These are phyloP conservation scores for Polydesmus complanatus DNA, from an alignment of 2,888 invertebrate species.

Conservation along the genomic window DNA sequence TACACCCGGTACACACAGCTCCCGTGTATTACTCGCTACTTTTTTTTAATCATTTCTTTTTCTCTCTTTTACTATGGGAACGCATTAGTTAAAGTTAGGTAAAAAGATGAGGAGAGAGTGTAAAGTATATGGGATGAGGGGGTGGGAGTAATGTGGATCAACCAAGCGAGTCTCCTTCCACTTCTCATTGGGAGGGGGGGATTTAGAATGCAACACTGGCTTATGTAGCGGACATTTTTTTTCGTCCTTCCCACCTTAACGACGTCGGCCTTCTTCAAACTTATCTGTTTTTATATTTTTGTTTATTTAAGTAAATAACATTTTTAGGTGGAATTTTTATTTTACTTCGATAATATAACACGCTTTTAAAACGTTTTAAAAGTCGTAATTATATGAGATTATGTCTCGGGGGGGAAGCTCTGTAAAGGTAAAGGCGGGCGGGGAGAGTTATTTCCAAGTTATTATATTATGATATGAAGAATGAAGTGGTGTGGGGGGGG, in stretches of 20 bases:
- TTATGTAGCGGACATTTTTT: neutral
- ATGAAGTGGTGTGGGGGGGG: too few species aligned
- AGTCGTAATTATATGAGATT: neutral
- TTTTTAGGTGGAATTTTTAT: too few species aligned
- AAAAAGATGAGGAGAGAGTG: neutral
- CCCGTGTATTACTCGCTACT: neutral
- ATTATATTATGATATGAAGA: too few species aligned
- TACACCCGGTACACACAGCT: neutral
- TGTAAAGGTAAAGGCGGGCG: too few species aligned
- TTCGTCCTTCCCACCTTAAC: neutral
- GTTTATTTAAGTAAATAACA: too few species aligned
- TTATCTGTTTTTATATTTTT: too few species aligned
- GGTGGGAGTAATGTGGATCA: neutral
- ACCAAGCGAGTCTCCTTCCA: slow-evolving; percentile 9
- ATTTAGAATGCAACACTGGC: neutral
- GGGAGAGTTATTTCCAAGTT: too few species aligned
- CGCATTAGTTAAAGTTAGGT: neutral
- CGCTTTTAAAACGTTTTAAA: neutral
- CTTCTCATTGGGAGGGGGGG: neutral
- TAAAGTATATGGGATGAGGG: neutral
- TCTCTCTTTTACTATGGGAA: neutral
- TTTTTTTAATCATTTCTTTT: slow-evolving; percentile 7
- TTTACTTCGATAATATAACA: neutral
- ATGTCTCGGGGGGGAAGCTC: too few species aligned
- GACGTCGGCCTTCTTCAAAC: too few species aligned